phyloP scores from a whole-genome alignment of 1,140 invertebrate genomes.

The Drosophila ercepeae region DNA sequence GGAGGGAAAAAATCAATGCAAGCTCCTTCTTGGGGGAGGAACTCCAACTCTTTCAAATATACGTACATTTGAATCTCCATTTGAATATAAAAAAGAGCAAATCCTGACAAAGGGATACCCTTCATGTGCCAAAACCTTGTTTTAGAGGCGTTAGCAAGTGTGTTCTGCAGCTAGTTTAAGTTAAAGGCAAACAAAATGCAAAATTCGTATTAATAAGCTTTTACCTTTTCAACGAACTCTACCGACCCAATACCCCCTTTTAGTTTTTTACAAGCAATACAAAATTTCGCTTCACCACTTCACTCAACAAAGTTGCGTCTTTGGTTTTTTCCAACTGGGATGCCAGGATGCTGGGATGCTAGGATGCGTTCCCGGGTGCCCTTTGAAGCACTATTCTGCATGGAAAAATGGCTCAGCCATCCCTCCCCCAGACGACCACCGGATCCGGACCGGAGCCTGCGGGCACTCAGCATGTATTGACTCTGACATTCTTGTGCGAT shows the following conservation, averaged over 20 bases:
- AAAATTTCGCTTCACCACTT: neutral
- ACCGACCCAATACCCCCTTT: no score
- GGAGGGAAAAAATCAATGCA: neutral
- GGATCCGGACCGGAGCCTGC: neutral
- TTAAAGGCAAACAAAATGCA: no score
- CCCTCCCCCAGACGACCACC: no score
- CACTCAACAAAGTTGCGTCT: neutral
- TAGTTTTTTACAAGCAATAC: neutral
- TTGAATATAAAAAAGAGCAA: no score
- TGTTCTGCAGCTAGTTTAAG: no score
- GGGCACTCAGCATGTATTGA: constrained; percentile 58
- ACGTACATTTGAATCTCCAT: no score
- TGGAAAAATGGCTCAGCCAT: neutral
- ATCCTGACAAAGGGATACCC: no score
- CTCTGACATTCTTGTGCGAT: constrained; percentile 44
- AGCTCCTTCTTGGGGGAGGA: neutral
- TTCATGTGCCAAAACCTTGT: no score
- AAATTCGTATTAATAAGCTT: no score
- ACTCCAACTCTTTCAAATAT: neutral
- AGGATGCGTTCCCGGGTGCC: neutral
- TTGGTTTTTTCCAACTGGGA: neutral
- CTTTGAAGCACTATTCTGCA: neutral
- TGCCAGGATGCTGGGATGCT: no score
- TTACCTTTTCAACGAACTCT: neutral
- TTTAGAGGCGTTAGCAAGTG: no score